Base-by-base conservation (phyloP, 2,113 vertebrate genomes). In the Neolamprologus caudopunctatus region DNA sequence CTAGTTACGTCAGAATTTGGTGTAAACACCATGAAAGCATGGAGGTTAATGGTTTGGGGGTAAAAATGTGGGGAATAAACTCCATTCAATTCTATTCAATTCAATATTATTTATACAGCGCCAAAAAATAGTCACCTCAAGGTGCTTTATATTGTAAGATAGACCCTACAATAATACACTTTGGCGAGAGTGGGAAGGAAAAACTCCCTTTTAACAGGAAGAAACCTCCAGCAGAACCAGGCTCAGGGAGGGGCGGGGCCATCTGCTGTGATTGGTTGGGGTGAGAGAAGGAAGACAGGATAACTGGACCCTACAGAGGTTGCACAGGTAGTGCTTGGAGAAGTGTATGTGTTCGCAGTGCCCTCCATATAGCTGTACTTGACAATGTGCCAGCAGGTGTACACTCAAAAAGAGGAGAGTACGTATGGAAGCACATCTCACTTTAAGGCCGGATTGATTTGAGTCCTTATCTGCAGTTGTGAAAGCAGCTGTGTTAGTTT, bases 61-160 rank as follows among this genome's bases (percentile, higher is more conserved):
- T 4, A 9, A 71, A 24, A 24, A 24, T 45, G n/a, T 3, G 37
- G n/a, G 66, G 3, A 1, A 45, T 45, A 40, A 40, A 68, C 66
- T 33, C 58, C 9, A 63, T 3, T 61, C 28, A 3, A 1, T 61
- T 57, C n/a, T 4, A 4, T 55, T 9, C 26, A 31, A 31, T 1
- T 61, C 8, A 61, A 61, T 61, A 19, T 33, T 61, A 61, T 61
- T 61, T 61, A 61, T 61, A 19, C 16, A 1, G 26, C 2, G 0
- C 28, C 16, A 61, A 33, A 61, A 3, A 61, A 10, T 0, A 33
- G 57, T 31, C 57, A 0, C 26, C 26, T 31, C 26, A 61, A 1
- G 8, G 57, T 9, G 57, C 26, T 33, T 61, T 19, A 3, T 61
- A 61, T 10, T 33, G 57, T 61, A 33, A 61, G 26, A 0, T 9